These are phyloP conservation scores for Ichneumoninae sp. DNA, from an alignment of 2,888 invertebrate species.

Conservation along the genomic window DNA sequence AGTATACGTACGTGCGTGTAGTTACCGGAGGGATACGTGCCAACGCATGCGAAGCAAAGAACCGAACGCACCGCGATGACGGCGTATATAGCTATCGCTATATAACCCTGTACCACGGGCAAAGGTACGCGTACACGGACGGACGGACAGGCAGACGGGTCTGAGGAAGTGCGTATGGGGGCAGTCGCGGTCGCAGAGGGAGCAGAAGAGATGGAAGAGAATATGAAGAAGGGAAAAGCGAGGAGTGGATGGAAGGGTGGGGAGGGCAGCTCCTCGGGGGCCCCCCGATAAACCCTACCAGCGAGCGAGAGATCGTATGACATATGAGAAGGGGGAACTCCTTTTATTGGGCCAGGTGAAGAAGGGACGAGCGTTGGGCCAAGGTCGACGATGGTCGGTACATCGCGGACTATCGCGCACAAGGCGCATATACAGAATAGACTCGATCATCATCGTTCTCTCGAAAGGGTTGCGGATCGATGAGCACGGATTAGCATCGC, in stretches of 20 bases:
- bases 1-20: slow-evolving; percentile 62
- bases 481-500: slow-evolving; percentile 82
- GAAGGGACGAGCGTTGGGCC: slow-evolving; percentile 70
- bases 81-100: slow-evolving; percentile 36
- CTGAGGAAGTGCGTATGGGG: slow-evolving; percentile 24
- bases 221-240: slow-evolving; percentile 30
- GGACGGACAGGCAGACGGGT: slow-evolving; percentile 56
- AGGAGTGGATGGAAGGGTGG: neutral
- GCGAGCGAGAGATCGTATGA: slow-evolving; percentile 74
- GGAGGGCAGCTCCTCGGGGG: slow-evolving; percentile 46
- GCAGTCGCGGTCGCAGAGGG: slow-evolving; percentile 65
- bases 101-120: slow-evolving; percentile 8
- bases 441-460: slow-evolving; percentile 58
- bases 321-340: slow-evolving; percentile 64
- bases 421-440: slow-evolving; percentile 13
- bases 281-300: slow-evolving; percentile 71
- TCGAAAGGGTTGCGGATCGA: slow-evolving; percentile 80
- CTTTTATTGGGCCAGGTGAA: slow-evolving; percentile 81
- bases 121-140: slow-evolving; percentile 58
- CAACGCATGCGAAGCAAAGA: slow-evolving; percentile 80
- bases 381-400: slow-evolving; percentile 62
- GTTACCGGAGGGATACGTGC: slow-evolving; percentile 77
- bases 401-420: slow-evolving; percentile 45
- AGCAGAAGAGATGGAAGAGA: slow-evolving; percentile 57
- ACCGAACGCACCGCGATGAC: slow-evolving; percentile 57